phyloP scores from a whole-genome alignment of 1,140 invertebrate genomes.

The Aphelinus atriplicis region DNA sequence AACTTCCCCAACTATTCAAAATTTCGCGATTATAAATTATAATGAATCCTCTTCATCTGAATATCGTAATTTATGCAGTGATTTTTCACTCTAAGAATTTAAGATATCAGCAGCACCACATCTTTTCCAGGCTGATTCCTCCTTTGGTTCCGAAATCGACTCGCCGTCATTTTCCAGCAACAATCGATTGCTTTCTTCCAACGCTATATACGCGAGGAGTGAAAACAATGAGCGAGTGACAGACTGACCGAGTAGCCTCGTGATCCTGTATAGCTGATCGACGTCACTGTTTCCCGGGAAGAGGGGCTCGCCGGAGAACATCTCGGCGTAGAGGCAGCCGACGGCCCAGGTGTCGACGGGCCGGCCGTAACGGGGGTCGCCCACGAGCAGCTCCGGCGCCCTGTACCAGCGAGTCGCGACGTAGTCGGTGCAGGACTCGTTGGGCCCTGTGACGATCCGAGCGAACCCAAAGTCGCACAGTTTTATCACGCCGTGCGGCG shows the following conservation, averaged over 20 bases:
- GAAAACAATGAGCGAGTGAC: background rate
- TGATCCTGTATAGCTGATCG: conserved; percentile 88
- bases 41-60: too few relatives aligned
- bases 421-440: conserved; percentile 82
- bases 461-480: conserved; percentile 92
- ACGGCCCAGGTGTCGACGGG: conserved; percentile 91
- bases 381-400: conserved; percentile 85
- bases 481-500: conserved; percentile 83
- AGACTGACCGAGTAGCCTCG: conserved; percentile 73
- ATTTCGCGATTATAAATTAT: too few relatives aligned
- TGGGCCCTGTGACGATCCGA: conserved; percentile 71
- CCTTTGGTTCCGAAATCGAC: background rate
- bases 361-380: conserved; percentile 75
- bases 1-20: too few relatives aligned
- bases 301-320: conserved; percentile 84
- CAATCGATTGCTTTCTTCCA: background rate
- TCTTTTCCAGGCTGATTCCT: too few relatives aligned
- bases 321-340: conserved; percentile 88
- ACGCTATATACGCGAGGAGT: background rate
- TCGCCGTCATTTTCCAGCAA: background rate
- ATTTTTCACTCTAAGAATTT: too few relatives aligned
- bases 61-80: too few relatives aligned
- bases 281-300: conserved; percentile 93
- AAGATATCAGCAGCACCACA: too few relatives aligned
- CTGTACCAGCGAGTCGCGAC: conserved; percentile 89